Evolutionary conservation across 1,140 invertebrate species (phyloP).

Genomic region (Aphidius ervi): DNA sequence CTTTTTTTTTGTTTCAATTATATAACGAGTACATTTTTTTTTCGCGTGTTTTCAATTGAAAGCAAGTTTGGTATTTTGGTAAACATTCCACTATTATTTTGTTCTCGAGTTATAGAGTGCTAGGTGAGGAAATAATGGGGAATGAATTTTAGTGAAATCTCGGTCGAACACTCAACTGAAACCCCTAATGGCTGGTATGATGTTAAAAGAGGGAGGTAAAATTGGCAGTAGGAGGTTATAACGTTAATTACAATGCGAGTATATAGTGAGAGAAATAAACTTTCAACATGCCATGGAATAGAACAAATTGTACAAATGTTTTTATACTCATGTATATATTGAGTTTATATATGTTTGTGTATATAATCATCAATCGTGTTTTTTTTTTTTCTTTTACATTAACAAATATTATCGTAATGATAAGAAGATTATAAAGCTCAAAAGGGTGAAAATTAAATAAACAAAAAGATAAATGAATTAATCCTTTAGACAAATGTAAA

Average conservation of each 20-base stretch:
- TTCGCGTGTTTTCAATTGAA: too few species aligned
- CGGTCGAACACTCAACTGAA: constrained; percentile 9
- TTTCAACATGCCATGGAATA: constrained; percentile 16
- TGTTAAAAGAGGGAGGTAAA: background rate
- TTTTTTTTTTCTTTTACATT: background rate
- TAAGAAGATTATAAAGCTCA: background rate
- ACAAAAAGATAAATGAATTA: too few species aligned
- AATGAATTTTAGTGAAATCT: background rate
- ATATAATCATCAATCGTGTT: constrained; percentile 3
- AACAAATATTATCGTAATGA: constrained; percentile 8
- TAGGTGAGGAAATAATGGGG: too few species aligned
- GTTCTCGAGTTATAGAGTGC: too few species aligned
- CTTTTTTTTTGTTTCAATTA: too few species aligned
- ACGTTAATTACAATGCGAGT: constrained; percentile 19
- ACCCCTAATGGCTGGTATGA: background rate
- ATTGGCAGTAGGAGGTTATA: background rate
- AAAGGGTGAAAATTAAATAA: too few species aligned
- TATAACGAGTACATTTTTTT: too few species aligned
- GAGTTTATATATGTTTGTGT: background rate
- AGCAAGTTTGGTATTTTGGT: too few species aligned
- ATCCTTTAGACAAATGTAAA: too few species aligned
- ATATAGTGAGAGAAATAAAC: constrained; percentile 13
- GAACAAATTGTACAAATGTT: background rate
- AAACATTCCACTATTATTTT: too few species aligned
- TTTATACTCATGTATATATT: background rate